phyloP scores from a whole-genome alignment of 2,113 vertebrate species.

The Sylvietta virens region DNA sequence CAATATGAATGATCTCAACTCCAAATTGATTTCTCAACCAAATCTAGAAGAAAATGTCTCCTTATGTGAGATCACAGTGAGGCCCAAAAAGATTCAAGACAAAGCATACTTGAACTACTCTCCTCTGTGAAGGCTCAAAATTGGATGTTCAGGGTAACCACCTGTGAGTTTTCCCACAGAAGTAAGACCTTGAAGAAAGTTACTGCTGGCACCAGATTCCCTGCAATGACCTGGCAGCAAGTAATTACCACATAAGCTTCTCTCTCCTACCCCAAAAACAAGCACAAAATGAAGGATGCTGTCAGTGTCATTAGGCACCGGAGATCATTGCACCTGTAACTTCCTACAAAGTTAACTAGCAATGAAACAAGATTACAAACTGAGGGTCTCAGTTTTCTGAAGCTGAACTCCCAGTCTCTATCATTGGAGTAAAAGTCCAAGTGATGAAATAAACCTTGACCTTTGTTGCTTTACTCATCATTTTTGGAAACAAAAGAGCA shows the following conservation, averaged over 20 bases:
- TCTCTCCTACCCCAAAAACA: background rate
- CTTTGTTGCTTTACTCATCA: background rate
- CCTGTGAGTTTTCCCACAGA: background rate
- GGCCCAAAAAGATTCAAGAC: background rate
- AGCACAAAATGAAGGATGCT: background rate
- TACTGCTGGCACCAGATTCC: background rate
- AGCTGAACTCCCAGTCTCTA: background rate
- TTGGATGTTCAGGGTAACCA: background rate
- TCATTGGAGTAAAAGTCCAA: conserved; percentile 19
- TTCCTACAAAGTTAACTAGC: background rate
- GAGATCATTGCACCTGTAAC: background rate
- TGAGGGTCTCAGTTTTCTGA: background rate
- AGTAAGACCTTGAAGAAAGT: background rate
- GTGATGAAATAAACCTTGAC: conserved; percentile 47
- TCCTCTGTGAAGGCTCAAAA: background rate
- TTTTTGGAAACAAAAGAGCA: conserved; percentile 16
- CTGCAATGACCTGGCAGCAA: background rate
- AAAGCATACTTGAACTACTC: fast-evolving
- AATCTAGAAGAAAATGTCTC: background rate
- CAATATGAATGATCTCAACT: background rate
- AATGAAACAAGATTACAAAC: background rate
- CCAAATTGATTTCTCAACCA: too few relatives aligned
- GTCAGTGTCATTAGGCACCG: background rate
- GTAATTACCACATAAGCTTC: background rate
- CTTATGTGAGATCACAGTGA: background rate